These are phyloP conservation scores for Nomada goodeniana DNA, from an alignment of 2,888 invertebrate genomes.

Conservation along the genomic window DNA sequence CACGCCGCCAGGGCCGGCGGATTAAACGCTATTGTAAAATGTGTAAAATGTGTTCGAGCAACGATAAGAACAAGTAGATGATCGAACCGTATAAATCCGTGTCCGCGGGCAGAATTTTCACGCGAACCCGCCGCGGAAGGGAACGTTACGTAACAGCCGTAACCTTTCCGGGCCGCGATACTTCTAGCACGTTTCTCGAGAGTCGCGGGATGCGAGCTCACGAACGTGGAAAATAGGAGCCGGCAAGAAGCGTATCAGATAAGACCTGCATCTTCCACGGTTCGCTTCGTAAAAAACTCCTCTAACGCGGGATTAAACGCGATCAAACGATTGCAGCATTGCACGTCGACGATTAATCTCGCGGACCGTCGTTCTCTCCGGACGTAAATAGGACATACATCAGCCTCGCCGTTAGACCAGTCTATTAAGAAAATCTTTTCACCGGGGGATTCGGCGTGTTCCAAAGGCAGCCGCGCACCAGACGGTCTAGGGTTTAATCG, in stretches of 20 bases:
- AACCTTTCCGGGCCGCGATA: conserved; percentile 50
- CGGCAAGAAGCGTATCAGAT: conserved; percentile 59
- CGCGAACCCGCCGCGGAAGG: conserved; percentile 37
- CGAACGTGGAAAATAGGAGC: conserved; percentile 33
- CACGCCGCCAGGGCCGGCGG: not conserved
- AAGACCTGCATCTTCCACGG: conserved; percentile 34
- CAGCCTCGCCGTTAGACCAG: conserved; percentile 22
- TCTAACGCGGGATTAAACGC: conserved; percentile 59
- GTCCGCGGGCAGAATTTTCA: conserved; percentile 29
- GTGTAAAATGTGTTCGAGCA: not conserved
- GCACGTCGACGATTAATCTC: conserved; percentile 59
- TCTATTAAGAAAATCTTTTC: conserved; percentile 64
- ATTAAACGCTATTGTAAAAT: conserved; percentile 16
- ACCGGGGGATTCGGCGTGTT: conserved; percentile 26
- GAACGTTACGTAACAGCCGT: conserved; percentile 36
- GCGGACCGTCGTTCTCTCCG: conserved; percentile 38
- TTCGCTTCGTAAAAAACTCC: conserved; percentile 39
- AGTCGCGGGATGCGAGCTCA: conserved; percentile 30
- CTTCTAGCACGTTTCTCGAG: conserved; percentile 34
- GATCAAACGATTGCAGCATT: conserved; percentile 49
- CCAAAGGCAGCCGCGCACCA: not conserved
- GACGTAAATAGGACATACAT: conserved; percentile 59
- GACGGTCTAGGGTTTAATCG: conserved; percentile 25
- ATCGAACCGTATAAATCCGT: conserved; percentile 26
- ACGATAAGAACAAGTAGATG: conserved; percentile 20